phyloP scores from a whole-genome alignment of 2,888 invertebrate species.

The Acanthosepion pharaonis region DNA sequence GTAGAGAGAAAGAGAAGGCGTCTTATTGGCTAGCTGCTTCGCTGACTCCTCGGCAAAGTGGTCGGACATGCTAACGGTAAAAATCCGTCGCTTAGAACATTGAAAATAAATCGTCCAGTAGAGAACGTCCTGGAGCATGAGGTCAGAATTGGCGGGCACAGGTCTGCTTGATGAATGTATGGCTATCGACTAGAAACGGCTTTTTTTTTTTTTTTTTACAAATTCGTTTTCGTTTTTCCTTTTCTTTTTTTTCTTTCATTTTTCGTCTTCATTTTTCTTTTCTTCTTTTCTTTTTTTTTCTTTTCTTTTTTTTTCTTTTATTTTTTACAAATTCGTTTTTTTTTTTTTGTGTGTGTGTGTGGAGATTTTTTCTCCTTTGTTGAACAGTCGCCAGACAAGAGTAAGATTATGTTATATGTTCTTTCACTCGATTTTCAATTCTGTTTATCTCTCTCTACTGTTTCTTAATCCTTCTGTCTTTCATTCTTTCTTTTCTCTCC shows the following conservation, averaged over 20 bases:
- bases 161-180: conserved; percentile 33
- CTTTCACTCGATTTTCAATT: background rate
- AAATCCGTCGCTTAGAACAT: conserved; percentile 1
- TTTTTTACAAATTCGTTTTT: background rate
- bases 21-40: conserved; percentile 20
- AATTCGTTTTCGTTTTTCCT: background rate
- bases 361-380: background rate
- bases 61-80: background rate
- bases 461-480: background rate
- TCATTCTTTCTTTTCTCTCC: too few species aligned
- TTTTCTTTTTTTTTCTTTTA: background rate
- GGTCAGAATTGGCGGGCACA: conserved; percentile 17
- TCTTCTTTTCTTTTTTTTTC: background rate
- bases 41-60: background rate
- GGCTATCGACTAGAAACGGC: background rate
- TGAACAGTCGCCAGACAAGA: background rate
- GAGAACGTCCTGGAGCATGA: background rate
- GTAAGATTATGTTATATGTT: background rate
- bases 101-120: background rate
- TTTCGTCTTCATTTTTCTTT: background rate
- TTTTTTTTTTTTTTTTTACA: background rate
- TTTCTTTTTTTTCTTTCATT: background rate
- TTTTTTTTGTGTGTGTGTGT: too few species aligned
- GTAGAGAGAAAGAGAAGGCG: conserved; percentile 20
- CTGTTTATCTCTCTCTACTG: background rate